Base-by-base conservation (phyloP, 2,888 invertebrate species). In the Macaria liturata region DNA sequence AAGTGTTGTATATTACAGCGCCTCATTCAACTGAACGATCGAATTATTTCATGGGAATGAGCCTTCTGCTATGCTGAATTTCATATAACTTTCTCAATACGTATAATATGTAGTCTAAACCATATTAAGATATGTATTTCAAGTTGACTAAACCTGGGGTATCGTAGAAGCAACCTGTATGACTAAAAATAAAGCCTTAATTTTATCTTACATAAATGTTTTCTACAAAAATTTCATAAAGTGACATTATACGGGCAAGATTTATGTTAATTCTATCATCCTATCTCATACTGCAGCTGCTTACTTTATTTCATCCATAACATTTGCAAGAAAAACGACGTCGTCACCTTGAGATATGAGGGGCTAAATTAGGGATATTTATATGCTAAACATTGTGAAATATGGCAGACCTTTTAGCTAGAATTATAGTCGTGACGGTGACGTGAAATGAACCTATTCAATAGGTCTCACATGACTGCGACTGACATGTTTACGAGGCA, bases 1-100 rank as follows among this genome's bases (percentile, higher is more conserved):
- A 65, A 65, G 65, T 59, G 59, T 50, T 46, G 32, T 34, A 52
- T 53, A 62, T 62, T 64, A 63, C 54, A 58, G 30, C 60, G 62
- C 62, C 57, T 62, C 58, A 55, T 61, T 62, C 55, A 61, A 61
- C 57, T 49, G 49, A 58, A 50, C 50, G 54, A 58, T 49, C 42
- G 49, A 57, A 54, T 44, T 49, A 51, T 54, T 54, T 54, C 31
- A 59, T 54, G 46, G 46, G 46, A 54, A 58, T 46, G 32, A 49
- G 53, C 45, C 53, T 32, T 9, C 52, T 57, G 57, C 49, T 49
- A 20, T 20, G 45, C 49, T 49, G 49, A 46, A 58, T 58, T 42
- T 57, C 47, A 20, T 9, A 39, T 57, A 57, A 53, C 52, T 37
- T 43, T 57, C 7, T 37, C 5, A 37, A 6, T 4, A 6, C 34